phyloP scores from a whole-genome alignment of 2,113 vertebrate species.

The Leiothrix lutea region DNA sequence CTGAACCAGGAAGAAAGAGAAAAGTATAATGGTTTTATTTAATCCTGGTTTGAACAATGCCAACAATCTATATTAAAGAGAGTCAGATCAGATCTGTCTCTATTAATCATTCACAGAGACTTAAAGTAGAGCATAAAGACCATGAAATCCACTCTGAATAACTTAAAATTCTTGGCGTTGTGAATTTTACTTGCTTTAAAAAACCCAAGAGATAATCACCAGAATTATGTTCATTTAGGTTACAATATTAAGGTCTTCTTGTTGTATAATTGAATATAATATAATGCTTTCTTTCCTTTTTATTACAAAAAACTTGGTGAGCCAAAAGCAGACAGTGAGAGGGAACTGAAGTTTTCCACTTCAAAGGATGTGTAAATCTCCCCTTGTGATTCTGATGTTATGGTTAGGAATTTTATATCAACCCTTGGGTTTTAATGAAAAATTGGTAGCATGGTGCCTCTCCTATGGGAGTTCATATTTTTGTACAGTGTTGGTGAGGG shows the following conservation, averaged over 20 bases:
- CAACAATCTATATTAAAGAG: not conserved
- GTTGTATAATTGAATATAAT: not conserved
- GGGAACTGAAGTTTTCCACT: not conserved
- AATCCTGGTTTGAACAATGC: not conserved
- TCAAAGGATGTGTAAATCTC: not conserved
- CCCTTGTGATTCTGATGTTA: not conserved
- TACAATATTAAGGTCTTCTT: not conserved
- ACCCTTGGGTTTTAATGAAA: not conserved
- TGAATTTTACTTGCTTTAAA: not conserved
- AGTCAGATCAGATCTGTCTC: not conserved
- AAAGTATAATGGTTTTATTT: not conserved
- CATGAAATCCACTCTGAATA: not conserved
- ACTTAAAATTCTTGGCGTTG: not conserved
- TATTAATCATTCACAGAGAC: not conserved
- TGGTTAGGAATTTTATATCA: not conserved
- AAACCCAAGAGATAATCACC: not conserved
- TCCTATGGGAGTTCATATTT: not conserved
- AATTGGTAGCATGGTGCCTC: not conserved
- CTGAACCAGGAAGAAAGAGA: not conserved
- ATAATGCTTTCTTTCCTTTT: not conserved
- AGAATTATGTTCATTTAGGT: not conserved
- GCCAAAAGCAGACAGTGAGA: not conserved
- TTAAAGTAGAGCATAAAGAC: not conserved
- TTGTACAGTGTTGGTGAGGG: not conserved
- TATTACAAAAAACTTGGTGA: not conserved